These are phyloP conservation scores for Athene noctua DNA, from an alignment of 2,113 vertebrate species.

Conservation along the genomic window DNA sequence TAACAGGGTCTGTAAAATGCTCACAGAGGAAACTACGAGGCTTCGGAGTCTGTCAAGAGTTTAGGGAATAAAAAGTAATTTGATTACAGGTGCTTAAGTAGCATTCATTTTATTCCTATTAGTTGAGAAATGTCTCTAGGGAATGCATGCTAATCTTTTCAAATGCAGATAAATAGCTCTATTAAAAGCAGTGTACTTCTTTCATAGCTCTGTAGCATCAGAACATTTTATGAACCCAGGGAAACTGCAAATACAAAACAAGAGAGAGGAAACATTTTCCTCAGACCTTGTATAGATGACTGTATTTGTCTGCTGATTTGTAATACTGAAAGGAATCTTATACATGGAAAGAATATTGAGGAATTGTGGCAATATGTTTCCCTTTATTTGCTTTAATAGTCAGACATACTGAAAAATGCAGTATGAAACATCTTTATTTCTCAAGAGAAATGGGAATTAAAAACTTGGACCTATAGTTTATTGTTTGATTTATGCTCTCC, in stretches of 20 bases:
- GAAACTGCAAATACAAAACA: conserved; percentile 62
- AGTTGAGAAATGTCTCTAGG: conserved; percentile 64
- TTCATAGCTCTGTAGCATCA: conserved; percentile 57
- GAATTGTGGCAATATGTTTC: neutral
- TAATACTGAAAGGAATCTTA: conserved; percentile 5
- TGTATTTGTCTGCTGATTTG: conserved; percentile 41
- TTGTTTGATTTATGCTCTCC: neutral
- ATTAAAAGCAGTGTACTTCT: conserved; percentile 68
- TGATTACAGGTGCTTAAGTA: conserved; percentile 74
- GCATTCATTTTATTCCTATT: conserved; percentile 76
- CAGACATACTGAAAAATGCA: neutral
- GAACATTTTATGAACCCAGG: conserved; percentile 58
- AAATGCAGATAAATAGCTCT: conserved; percentile 72
- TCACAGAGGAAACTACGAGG: conserved; percentile 34
- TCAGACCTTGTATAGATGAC: conserved; percentile 7
- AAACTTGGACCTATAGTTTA: neutral
- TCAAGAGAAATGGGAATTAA: neutral
- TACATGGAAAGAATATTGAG: neutral
- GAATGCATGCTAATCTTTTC: conserved; percentile 64
- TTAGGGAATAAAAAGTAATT: conserved; percentile 73
- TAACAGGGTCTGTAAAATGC: conserved; percentile 16
- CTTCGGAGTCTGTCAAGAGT: conserved; percentile 53
- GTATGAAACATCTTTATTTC: neutral
- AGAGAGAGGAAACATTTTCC: conserved; percentile 47
- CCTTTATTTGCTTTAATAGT: neutral